Evolutionary conservation across 2,797 vertebrate species (phyloP).

Genomic region (Enteromius mattozi): DNA sequence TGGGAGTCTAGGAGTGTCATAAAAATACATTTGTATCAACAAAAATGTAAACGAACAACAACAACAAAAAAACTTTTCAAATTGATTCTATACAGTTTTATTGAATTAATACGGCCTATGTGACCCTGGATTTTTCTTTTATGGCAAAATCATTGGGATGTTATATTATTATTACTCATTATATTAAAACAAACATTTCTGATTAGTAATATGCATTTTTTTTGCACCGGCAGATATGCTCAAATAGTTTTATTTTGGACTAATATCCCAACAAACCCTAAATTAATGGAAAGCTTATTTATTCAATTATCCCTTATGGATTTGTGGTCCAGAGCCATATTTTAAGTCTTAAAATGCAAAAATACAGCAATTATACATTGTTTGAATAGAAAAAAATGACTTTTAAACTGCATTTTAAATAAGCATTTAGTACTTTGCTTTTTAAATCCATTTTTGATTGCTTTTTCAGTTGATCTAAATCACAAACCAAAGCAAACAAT

Average conservation of each 20-base stretch:
- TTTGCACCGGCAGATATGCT: not conserved
- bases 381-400: not conserved
- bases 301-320: not conserved
- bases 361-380: not conserved
- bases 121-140: not conserved
- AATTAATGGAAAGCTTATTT: not conserved
- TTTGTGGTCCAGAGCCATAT: not conserved
- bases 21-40: not conserved
- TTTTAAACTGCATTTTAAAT: not conserved
- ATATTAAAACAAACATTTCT: not conserved
- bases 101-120: not conserved
- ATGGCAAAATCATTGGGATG: not conserved
- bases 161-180: no score
- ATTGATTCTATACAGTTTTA: not conserved
- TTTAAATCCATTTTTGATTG: not conserved
- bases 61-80: not conserved
- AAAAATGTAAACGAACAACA: not conserved
- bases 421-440: not conserved
- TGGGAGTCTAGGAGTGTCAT: not conserved
- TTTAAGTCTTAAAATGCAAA: not conserved
- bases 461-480: not conserved
- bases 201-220: not conserved
- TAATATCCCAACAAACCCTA: not conserved
- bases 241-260: not conserved
- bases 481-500: not conserved